Base-by-base conservation (phyloP, 2,797 vertebrate species). In the Acipenser ruthenus region DNA sequence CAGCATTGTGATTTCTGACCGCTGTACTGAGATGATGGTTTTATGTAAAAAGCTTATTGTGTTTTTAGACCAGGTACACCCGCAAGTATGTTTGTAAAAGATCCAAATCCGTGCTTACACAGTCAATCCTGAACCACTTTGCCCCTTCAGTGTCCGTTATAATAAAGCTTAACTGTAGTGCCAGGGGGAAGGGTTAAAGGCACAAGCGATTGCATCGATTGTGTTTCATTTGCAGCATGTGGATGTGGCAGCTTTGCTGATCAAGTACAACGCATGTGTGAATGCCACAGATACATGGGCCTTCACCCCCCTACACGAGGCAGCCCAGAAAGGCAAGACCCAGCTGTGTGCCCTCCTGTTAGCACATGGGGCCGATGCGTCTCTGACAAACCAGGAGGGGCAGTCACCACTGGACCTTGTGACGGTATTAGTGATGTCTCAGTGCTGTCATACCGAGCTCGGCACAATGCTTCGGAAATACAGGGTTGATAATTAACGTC, bases 281-380 rank as follows among this genome's bases (percentile, higher is more conserved):
- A 92, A 92, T 75, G 89, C 89, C 72, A 91, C 85, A 0, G 91
- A 93, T 80, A 93, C 91, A 71, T 93, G 90, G 91, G 91, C 91
- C 78, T 92, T 93, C 78, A 93, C 90, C 69, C 86, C 91, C 51
- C 79, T 92, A 73, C 91, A 93, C 64, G 90, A 93, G 86, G 90
- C 91, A 73, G 87, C 90, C 68, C 90, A 92, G 81, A 93, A 93
- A 75, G 91, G 91, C 82, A 86, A 90, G 72, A 93, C 90, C 66
- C 91, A 93, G 79, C 91, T 93, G 78, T 93, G 91, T 81, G 89
- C 91, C 66, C 82, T 93, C 70, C 78, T 93, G 56, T 73, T 93
- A 79, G 90, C 90, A 49, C 90, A 92, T 18, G 91, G 91, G 67
- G 91, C 90, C 71, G 90, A 92, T 83, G 90, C 90, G 72, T 87